Base-by-base conservation (phyloP, 92 coral and sea anemone species). In the Pocillopora grandis region DNA sequence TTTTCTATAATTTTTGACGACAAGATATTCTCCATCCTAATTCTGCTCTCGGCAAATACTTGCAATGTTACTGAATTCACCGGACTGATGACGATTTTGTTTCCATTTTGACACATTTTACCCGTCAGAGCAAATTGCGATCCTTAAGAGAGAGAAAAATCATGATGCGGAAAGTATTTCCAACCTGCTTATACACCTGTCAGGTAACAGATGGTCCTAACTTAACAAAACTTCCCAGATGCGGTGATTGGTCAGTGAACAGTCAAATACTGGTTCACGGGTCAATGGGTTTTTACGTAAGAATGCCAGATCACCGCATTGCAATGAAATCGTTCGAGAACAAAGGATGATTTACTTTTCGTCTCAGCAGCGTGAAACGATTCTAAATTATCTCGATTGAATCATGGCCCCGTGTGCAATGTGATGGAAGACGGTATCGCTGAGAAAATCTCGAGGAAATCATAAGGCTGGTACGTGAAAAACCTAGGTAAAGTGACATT, bases 231-330 rank as follows among this genome's bases (percentile, higher is more conserved):
- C 76, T 58, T 10, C 59, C 21, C 76, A 35, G 70, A 37, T 31
- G 69, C 60, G 19, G 11, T 72, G 86, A 82, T 83, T 83, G 80
- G 86, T 62, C 80, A 73, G 63, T 62, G 79, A 55, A 10, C 61
- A 27, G 35, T 74, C 78, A 52, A 74, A 52, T 20, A 74, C 63
- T 52, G 16, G 72, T 20, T 52, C 16, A 74, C 86, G 33, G 86
- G 86, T 83, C 72, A 62, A 83, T 72, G 64, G 86, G 86, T 73
- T 72, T 82, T 82, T 82, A 82, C 86, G 86, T 82, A 82, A 81
- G 86, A 82, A 73, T 74, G 86, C 68, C 79, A 73, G 55, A 73
- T 83, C 86, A 75, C 80, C 14, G 85, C 77, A 16, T 17, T 59
- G 65, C 33, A 52, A 62, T 52, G 72, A 48, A 75, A 56, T 73